Conservation (phyloP, 2,113 vertebrate species). For the Dasypus novemcinctus region DNA sequence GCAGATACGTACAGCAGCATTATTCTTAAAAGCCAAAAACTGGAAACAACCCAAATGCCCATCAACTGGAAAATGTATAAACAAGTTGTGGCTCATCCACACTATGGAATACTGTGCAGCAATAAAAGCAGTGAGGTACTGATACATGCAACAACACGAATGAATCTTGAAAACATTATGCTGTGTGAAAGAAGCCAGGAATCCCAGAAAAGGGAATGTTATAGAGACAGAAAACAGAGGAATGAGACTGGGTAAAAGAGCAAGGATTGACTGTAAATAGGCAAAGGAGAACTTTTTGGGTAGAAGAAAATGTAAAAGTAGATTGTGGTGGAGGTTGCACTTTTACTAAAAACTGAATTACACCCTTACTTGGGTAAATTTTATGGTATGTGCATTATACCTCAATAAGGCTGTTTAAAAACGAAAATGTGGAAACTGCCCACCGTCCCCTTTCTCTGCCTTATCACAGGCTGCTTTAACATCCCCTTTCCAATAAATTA, state of each 20-base stretch:
- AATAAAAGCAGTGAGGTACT: too few species aligned
- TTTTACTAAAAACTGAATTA: neutral
- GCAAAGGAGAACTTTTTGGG: neutral
- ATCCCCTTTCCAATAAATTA: too few species aligned
- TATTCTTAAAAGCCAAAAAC: too few species aligned
- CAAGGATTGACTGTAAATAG: neutral
- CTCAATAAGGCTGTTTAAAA: neutral
- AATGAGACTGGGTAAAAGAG: neutral
- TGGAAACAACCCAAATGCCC: too few species aligned
- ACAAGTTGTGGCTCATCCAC: rapidly evolving
- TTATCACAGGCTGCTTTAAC: too few species aligned
- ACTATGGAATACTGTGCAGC: neutral
- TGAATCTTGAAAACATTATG: too few species aligned
- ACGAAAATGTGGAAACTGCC: neutral
- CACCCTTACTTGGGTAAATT: neutral
- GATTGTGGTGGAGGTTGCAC: rapidly evolving
- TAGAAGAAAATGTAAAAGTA: neutral
- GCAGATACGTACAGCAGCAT: neutral
- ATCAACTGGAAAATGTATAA: neutral
- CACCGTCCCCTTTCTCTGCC: too few species aligned
- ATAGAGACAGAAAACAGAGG: neutral
- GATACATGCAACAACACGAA: too few species aligned
- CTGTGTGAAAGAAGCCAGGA: neutral
- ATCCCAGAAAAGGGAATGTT: neutral
- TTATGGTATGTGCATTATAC: neutral